Evolutionary conservation across 2,113 vertebrate species (phyloP).

Genomic region (Hepsetus odoe): DNA sequence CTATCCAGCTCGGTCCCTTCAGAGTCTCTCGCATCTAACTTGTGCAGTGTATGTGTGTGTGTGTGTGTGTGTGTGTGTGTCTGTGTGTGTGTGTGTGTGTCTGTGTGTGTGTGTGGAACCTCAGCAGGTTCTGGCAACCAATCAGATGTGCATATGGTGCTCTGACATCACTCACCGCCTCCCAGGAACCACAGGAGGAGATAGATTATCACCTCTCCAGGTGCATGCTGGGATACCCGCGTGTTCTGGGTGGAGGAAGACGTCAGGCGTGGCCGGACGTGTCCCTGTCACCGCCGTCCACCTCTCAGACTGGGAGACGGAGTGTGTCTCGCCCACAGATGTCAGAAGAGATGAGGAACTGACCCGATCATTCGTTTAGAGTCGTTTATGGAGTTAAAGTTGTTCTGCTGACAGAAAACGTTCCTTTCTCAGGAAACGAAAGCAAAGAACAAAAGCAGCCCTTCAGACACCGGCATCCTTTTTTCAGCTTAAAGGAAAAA

Average conservation of each 20-base stretch:
- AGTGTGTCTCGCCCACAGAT: too few relatives aligned
- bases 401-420: too few relatives aligned
- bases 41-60: conserved; percentile 58
- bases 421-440: too few relatives aligned
- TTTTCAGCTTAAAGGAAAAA: too few relatives aligned
- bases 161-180: conserved; percentile 67
- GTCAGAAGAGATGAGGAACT: too few relatives aligned
- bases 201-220: conserved; percentile 68
- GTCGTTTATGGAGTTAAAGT: too few relatives aligned
- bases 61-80: conserved; percentile 69
- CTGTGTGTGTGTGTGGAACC: background rate
- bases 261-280: background rate
- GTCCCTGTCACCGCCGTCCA: background rate
- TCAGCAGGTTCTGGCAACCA: conserved; percentile 46
- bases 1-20: too few relatives aligned
- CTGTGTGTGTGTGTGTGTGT: background rate
- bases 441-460: too few relatives aligned
- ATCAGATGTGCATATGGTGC: conserved; percentile 61
- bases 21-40: too few relatives aligned
- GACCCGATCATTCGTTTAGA: too few relatives aligned
- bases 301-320: background rate
- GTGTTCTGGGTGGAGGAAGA: background rate
- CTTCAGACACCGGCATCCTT: too few relatives aligned
- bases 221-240: conserved; percentile 58
- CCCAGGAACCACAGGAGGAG: conserved; percentile 67